Evolutionary conservation across 2,888 invertebrate genomes (phyloP).

Genomic region (Ornithoptera alexandrae): DNA sequence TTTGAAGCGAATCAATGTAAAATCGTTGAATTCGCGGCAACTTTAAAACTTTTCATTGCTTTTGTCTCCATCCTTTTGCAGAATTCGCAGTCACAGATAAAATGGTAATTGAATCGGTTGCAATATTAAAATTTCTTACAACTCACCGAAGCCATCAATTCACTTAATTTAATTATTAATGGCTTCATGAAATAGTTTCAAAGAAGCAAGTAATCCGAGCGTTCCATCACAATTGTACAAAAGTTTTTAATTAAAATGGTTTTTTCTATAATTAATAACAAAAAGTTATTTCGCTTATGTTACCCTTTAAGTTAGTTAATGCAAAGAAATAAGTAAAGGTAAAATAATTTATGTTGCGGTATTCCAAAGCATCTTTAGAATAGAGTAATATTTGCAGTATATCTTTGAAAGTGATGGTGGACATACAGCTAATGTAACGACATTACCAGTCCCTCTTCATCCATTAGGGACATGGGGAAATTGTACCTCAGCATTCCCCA

Average conservation of each 20-base stretch:
- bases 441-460: slow-evolving; percentile 47
- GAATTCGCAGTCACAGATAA: slow-evolving; percentile 17
- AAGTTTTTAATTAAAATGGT: background rate
- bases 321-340: too few relatives aligned
- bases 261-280: too few relatives aligned
- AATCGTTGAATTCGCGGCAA: slow-evolving; percentile 15
- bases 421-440: slow-evolving; percentile 8
- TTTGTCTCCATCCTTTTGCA: slow-evolving; percentile 20
- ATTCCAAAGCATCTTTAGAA: too few relatives aligned
- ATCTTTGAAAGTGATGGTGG: background rate
- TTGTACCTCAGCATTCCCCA: slow-evolving; percentile 58
- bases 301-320: too few relatives aligned
- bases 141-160: slow-evolving; percentile 12
- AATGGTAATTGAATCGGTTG: slow-evolving; percentile 21
- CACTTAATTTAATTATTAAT: slow-evolving; percentile 15
- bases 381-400: background rate
- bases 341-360: too few relatives aligned
- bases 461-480: slow-evolving; percentile 70
- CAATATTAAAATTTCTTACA: slow-evolving; percentile 24
- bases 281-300: too few relatives aligned
- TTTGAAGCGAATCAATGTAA: slow-evolving; percentile 12
- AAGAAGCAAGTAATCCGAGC: background rate
- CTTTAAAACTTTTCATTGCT: slow-evolving; percentile 21
- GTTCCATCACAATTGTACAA: background rate
- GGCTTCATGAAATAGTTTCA: background rate